Percentiles rank a stretch among this genome's conserved stretches.
phyloP scores from a whole-genome alignment of 2,888 invertebrate species.

The Megastigmus dorsalis region DNA sequence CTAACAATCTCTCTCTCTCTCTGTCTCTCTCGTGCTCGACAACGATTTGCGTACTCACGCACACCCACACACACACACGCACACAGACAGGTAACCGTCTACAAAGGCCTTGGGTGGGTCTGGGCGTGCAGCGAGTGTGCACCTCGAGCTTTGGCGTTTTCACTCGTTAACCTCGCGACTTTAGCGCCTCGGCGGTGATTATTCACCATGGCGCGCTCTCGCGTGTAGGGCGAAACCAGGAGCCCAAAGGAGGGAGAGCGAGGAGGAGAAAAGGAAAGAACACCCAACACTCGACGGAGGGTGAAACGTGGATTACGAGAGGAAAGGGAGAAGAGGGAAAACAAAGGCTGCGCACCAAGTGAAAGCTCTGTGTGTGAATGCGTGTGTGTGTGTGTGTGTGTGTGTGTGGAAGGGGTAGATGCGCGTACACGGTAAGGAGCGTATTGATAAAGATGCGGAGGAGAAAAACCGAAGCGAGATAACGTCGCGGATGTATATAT shows the following conservation, averaged over 20 bases:
- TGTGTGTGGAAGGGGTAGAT: no score
- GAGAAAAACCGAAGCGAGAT: neutral
- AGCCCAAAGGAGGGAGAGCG: neutral
- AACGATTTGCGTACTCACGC: conserved; percentile 10
- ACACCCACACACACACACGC: no score
- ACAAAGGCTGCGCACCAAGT: no score
- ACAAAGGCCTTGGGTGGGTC: no score
- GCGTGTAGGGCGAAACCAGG: neutral
- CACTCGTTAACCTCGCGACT: conserved; percentile 54
- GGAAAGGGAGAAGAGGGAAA: neutral
- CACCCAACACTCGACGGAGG: no score
- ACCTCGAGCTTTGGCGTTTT: conserved; percentile 34
- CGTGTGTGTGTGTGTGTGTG: no score
- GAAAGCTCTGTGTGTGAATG: no score
- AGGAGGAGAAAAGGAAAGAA: neutral
- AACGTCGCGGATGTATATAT: no score
- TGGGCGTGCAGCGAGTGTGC: no score
- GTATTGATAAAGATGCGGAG: neutral
- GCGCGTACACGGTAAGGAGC: no score
- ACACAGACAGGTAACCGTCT: no score
- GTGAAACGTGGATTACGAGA: neutral
- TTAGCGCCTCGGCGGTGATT: conserved; percentile 59
- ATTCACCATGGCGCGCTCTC: conserved; percentile 57
- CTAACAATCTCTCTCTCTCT: conserved; percentile 14
- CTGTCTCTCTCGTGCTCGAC: conserved; percentile 8